Base-by-base conservation (phyloP, 2,888 invertebrate genomes). In the Dynastes maya region DNA sequence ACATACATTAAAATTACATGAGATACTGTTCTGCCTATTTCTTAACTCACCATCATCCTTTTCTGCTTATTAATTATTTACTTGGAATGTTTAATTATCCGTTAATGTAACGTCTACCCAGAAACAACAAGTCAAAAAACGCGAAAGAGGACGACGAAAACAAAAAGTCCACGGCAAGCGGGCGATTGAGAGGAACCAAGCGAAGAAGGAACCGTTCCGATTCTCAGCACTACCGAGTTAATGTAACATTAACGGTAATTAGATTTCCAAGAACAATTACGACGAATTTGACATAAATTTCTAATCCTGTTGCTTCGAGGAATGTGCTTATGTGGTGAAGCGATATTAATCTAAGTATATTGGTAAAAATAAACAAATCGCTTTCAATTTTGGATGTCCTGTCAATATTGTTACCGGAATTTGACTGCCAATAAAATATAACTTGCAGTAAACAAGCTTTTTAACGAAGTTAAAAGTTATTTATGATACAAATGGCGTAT, bases 1-100 rank as follows among this genome's bases (percentile, higher is more conserved):
- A 6, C 2, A 45, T 45, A 45, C 9, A 9, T 40, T 40, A 40
- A 8, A 40, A 8, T 40, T 40, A 6, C 45, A 45, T 37, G 2
- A 55, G 53, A 16, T 70, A 53, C 70, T 8, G 58, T 8, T 8
- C 72, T 72, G 72, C 13, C 37, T 37, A 16, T 6, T 45, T 6
- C 45, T 11, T 45, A 13, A 13, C 22, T 71, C 58, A 40, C 22
- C 72, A 37, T 72, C 61, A 6, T 72, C 11, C 58, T 72, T 72
- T 68, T 40, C 40, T 61, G 8, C 9, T 37, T 72, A 72, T 61
- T 72, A 72, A 72, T 72, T 72, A 72, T 72, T 72, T 72, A 72
- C 72, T 32, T 29, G 58, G 72, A 72, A 72, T 61, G 72, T 72
- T 72, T 72, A 72, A 72, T 72, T 72, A 72, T 53, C 72, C 61